Base-by-base conservation (phyloP, 2,113 vertebrate species). In the Paradisaea rubra region DNA sequence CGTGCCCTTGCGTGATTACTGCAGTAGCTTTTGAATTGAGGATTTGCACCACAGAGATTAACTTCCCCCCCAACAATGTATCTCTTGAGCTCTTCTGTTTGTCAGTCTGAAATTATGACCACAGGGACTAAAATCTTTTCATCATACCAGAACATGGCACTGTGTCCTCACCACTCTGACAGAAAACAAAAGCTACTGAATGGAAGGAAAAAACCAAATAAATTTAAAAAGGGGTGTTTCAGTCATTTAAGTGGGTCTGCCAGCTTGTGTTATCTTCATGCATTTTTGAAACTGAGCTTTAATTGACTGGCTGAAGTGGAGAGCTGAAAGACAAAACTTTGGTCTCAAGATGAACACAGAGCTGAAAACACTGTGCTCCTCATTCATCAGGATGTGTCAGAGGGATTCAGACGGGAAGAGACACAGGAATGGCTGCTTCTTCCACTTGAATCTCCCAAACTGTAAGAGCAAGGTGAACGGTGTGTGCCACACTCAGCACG, bases 281-380 rank as follows among this genome's bases (percentile, higher is more conserved):
- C 54, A 39, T 68, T 91, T 95, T 85, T 78, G 88, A 86, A 90
- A 83, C 56, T 15, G 9, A 80, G 69, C 66, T 95, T 94, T 95
- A 95, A 95, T 49, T 94, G 95, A 85, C 50, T 80, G 70, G 63
- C 73, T 80, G 74, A 69, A 54, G 31, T 0, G 1, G 81, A 89
- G 70, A 76, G 70, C 23, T 2, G 2, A 69, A 87, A 82, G 81
- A 85, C 30, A 82, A 81, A 80, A 93, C 42, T 56, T 24, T 33
- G 31, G 79, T 78, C 76, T 94, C 47, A 33, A 49, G 71, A 81
- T 16, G 64, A 89, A 52, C 31, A 56, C 4, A 70, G 63, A 74
- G 71, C 76, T 83, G 59, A 71, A 70, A 86, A 50, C 6, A 1
- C 20, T 33, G 81, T 5, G 1, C 83, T 86, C 25, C 68, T 90